phyloP scores from a whole-genome alignment of 2,888 invertebrate genomes.

The Thecophora atra region DNA sequence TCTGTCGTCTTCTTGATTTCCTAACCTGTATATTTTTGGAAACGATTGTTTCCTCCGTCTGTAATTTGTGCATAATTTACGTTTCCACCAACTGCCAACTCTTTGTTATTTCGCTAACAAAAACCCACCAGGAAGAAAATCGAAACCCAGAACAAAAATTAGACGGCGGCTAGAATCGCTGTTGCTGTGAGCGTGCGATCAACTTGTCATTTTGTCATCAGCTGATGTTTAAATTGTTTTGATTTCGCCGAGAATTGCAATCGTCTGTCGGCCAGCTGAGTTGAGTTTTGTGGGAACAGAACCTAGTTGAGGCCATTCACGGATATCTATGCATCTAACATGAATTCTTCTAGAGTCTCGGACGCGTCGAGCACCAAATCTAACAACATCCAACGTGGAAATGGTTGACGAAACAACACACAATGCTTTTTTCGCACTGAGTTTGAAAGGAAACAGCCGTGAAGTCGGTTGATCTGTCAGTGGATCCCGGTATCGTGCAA shows the following conservation, averaged over 20 bases:
- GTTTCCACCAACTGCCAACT: not conserved
- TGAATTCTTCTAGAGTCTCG: not conserved
- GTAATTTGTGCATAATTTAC: conserved; percentile 2
- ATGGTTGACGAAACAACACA: not conserved
- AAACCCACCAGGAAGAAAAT: not conserved
- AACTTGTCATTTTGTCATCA: conserved; percentile 30
- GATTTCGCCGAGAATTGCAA: conserved; percentile 24
- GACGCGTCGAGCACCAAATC: not conserved
- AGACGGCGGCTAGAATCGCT: not conserved
- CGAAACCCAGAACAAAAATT: not conserved
- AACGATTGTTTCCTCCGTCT: not conserved
- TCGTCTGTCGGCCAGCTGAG: conserved; percentile 13
- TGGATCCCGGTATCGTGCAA: not conserved
- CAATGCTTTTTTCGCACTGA: not conserved
- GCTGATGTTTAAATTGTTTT: conserved; percentile 30
- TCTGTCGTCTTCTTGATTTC: no score
- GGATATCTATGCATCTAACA: conserved; percentile 6
- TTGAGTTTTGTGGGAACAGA: conserved; percentile 22
- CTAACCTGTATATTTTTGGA: no score
- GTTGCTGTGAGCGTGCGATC: conserved; percentile 10
- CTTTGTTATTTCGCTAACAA: not conserved
- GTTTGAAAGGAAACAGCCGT: not conserved
- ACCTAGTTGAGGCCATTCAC: not conserved
- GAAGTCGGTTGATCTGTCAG: not conserved
- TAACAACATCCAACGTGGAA: not conserved